A percentile compares a stretch with the other conserved stretches of the same genome.
Conservation (phyloP, 2,888 invertebrate genomes). For the Nephrotoma appendiculata region DNA sequence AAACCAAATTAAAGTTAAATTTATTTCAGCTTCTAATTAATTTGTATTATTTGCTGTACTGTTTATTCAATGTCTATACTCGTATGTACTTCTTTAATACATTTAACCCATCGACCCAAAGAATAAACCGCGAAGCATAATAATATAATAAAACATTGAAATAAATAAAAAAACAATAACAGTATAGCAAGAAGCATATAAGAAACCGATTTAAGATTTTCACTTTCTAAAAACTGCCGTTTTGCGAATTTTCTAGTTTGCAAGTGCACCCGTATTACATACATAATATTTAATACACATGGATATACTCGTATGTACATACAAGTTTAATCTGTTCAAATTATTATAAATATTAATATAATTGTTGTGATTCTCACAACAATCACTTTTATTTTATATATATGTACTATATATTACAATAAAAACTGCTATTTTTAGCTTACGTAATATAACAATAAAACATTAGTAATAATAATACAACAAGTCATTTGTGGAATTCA, state of each 20-base stretch:
- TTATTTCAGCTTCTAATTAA: background rate
- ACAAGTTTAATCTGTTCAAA: background rate
- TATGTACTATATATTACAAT: too few relatives aligned
- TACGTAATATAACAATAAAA: background rate
- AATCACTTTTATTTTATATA: background rate
- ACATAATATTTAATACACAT: background rate
- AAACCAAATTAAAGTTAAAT: background rate
- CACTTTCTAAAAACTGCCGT: background rate
- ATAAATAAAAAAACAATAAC: background rate
- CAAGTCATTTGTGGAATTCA: background rate
- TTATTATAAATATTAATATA: background rate
- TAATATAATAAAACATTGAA: background rate
- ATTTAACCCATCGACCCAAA: background rate
- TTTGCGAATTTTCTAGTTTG: background rate
- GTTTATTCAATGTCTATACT: background rate
- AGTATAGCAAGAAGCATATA: background rate
- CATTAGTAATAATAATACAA: background rate
- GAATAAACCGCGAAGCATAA: background rate
- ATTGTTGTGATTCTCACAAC: background rate
- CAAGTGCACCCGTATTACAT: background rate
- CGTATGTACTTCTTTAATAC: background rate
- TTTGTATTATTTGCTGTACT: background rate
- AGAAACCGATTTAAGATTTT: background rate
- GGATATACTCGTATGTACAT: background rate
- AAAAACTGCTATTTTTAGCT: background rate